Evolutionary conservation across 1,140 invertebrate genomes (phyloP).

Genomic region (Diabrotica undecimpunctata): DNA sequence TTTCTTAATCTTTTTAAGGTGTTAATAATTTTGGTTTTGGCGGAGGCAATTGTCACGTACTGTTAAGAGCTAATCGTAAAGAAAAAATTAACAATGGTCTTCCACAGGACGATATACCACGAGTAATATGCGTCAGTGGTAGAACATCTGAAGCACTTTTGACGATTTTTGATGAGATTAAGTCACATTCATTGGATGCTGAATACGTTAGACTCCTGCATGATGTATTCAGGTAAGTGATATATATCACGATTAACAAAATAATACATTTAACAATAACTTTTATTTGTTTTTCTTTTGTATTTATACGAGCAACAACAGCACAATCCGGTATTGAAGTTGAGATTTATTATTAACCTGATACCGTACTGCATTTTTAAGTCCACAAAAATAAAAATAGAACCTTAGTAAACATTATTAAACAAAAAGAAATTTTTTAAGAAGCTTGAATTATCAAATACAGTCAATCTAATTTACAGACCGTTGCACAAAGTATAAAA

Average conservation of each 20-base stretch:
- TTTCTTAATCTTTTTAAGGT: constrained; percentile 36
- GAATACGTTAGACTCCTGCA: constrained; percentile 58
- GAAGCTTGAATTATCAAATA: no score
- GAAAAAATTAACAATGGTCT: constrained; percentile 51
- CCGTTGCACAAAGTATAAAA: no score
- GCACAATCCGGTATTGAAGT: no score
- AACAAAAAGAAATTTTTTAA: no score
- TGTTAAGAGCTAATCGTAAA: constrained; percentile 58
- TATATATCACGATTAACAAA: not conserved
- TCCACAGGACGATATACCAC: constrained; percentile 54
- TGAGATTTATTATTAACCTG: no score
- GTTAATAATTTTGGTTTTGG: constrained; percentile 65
- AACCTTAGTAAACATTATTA: no score
- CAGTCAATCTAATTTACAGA: no score
- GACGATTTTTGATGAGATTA: constrained; percentile 62
- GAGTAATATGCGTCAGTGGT: constrained; percentile 62
- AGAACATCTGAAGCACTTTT: constrained; percentile 66
- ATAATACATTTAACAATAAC: no score
- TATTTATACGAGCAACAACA: not conserved
- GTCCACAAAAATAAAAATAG: no score
- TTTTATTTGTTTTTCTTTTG: no score
- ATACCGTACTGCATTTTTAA: no score
- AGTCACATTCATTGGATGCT: constrained; percentile 54
- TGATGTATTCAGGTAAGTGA: constrained; percentile 33
- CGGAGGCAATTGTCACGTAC: constrained; percentile 62